Evolutionary conservation across 2,113 vertebrate species (phyloP).

Genomic region (Aegithalos caudatus): DNA sequence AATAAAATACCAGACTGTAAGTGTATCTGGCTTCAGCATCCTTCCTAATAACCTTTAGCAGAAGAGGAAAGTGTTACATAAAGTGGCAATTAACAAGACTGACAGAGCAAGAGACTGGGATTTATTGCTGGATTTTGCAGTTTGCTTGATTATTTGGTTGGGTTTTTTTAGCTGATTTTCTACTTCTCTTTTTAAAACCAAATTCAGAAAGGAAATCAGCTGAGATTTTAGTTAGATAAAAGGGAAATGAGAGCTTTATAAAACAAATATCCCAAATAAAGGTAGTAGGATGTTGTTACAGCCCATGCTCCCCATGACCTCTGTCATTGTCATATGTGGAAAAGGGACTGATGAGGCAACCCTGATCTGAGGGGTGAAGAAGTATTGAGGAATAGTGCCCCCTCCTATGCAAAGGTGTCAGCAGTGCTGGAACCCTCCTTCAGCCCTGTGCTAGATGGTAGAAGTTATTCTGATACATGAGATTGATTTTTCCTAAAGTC

Average conservation of each 20-base stretch:
- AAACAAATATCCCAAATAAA: background rate
- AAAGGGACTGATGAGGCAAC: background rate
- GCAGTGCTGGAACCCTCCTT: background rate
- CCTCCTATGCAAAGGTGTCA: background rate
- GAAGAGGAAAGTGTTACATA: conserved; percentile 13
- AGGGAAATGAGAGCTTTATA: background rate
- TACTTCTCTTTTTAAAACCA: background rate
- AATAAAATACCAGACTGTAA: background rate
- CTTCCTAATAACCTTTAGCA: conserved; percentile 23
- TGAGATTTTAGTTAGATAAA: background rate
- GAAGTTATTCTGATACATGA: background rate
- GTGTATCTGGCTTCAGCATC: background rate
- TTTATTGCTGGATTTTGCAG: background rate
- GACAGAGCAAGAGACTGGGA: background rate
- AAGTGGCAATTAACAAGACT: conserved; percentile 38
- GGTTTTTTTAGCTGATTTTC: background rate
- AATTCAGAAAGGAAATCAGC: background rate
- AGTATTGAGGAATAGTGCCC: background rate
- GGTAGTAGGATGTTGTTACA: background rate
- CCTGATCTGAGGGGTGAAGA: background rate
- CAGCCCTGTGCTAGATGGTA: background rate
- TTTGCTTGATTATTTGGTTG: background rate
- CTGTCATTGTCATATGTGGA: background rate
- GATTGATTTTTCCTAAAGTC: background rate
- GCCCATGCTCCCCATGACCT: accelerated